Conservation (phyloP, 2,113 vertebrate species). For the Nothobranchius kuhntae region DNA sequence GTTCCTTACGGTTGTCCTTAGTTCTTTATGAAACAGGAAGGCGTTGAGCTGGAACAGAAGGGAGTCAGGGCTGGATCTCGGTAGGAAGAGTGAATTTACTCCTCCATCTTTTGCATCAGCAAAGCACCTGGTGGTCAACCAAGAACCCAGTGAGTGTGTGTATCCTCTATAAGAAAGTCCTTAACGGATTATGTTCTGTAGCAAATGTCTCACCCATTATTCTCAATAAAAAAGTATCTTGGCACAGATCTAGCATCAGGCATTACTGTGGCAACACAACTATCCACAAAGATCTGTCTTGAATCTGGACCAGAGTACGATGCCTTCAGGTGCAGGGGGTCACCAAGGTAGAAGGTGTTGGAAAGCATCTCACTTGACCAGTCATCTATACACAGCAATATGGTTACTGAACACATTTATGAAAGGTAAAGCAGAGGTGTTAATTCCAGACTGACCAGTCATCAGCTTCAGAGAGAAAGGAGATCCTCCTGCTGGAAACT, state of each 20-base stretch:
- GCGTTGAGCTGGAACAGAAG: constrained; percentile 42
- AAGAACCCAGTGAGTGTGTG: background rate
- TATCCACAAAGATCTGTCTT: constrained; percentile 30
- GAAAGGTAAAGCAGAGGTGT: background rate
- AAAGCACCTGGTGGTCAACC: constrained; percentile 32
- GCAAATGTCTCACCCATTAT: constrained; percentile 37
- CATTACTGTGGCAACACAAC: constrained; percentile 53
- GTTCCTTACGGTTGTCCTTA: constrained; percentile 36
- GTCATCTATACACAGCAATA: constrained; percentile 34
- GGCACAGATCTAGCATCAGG: constrained; percentile 39
- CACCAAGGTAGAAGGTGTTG: constrained; percentile 35
- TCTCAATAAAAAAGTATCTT: constrained; percentile 56
- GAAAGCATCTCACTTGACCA: constrained; percentile 31
- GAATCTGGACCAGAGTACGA: constrained; percentile 31
- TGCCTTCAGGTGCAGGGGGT: constrained; percentile 39
- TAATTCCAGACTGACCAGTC: constrained; percentile 15
- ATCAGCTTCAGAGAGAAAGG: constrained; percentile 48
- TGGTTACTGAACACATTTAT: background rate
- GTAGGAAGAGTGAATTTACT: constrained; percentile 5
- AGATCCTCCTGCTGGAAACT: background rate
- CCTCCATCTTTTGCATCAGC: constrained; percentile 24
- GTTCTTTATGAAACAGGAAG: constrained; percentile 43
- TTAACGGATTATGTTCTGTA: background rate
- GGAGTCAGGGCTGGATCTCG: background rate
- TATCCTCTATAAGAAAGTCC: too few species aligned